phyloP scores from a whole-genome alignment of 2,797 vertebrate species.

The Rhyacichthys aspro region DNA sequence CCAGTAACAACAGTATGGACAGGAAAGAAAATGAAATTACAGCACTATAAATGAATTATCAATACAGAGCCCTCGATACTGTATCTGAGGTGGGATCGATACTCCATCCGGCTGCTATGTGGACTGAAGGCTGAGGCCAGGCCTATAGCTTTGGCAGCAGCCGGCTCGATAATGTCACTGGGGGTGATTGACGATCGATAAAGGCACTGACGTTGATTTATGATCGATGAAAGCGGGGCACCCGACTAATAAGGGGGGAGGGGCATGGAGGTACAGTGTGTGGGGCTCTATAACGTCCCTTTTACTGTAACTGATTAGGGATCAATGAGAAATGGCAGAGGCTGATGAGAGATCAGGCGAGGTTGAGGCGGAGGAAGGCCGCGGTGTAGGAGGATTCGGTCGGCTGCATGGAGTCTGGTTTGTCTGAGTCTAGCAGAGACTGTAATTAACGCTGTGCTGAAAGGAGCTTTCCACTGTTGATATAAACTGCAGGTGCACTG shows the following conservation, averaged over 20 bases:
- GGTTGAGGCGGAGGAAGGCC: conserved; percentile 48
- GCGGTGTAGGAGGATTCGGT: conserved; percentile 60
- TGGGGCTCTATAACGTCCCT: conserved; percentile 47
- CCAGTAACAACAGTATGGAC: conserved; percentile 74
- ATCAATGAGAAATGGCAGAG: conserved; percentile 70
- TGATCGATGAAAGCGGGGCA: conserved; percentile 70
- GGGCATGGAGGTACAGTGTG: conserved; percentile 10
- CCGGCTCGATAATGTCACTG: conserved; percentile 69
- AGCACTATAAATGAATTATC: conserved; percentile 80
- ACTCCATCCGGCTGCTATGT: conserved; percentile 49
- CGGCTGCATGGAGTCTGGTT: conserved; percentile 52
- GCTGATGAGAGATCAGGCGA: conserved; percentile 69
- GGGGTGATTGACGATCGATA: conserved; percentile 77
- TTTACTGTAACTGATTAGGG: conserved; percentile 76
- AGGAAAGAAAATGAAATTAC: conserved; percentile 81
- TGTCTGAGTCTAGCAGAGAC: conserved; percentile 59
- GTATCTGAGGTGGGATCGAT: conserved; percentile 73
- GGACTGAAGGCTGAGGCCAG: conserved; percentile 48
- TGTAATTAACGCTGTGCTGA: conserved; percentile 76
- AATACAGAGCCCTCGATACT: conserved; percentile 76
- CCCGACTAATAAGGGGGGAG: conserved; percentile 64
- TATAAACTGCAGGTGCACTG: conserved; percentile 72
- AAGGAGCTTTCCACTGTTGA: conserved; percentile 73
- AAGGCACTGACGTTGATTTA: conserved; percentile 71
- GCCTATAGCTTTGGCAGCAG: conserved; percentile 49